Evolutionary conservation across 2,113 vertebrate species (phyloP).

Genomic region (Ibidorhyncha struthersii): DNA sequence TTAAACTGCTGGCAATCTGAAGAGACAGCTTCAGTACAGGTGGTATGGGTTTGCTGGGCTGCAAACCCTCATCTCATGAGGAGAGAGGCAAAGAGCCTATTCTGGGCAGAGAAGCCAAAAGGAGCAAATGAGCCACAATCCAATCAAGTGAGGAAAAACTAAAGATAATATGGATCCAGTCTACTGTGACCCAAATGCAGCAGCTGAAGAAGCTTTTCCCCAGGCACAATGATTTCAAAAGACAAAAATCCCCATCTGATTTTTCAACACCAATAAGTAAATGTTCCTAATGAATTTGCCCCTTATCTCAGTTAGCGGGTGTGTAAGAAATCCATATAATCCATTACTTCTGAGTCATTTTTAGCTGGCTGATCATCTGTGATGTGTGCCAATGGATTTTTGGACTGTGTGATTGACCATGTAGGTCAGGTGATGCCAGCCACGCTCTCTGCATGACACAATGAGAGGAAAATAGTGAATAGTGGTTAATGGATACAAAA

Average conservation of each 20-base stretch:
- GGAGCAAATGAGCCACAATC: background rate
- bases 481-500: background rate
- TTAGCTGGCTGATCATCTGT: background rate
- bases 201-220: background rate
- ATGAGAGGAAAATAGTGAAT: background rate
- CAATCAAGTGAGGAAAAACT: background rate
- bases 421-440: background rate
- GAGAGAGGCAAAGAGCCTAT: background rate
- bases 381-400: background rate
- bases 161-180: background rate
- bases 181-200: background rate
- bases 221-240: background rate
- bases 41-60: background rate
- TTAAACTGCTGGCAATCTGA: background rate
- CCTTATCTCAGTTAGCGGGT: background rate
- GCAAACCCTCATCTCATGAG: background rate
- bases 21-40: background rate
- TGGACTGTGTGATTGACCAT: background rate
- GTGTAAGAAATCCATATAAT: background rate
- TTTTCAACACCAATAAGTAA: background rate
- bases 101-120: background rate
- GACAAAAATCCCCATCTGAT: background rate
- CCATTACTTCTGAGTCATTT: background rate
- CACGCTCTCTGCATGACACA: fast-evolving
- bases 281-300: background rate